Evolutionary conservation across 2,888 invertebrate genomes (phyloP), one percentile per base, ranked within the genome.

Genomic region (Copidosoma aretas): DNA sequence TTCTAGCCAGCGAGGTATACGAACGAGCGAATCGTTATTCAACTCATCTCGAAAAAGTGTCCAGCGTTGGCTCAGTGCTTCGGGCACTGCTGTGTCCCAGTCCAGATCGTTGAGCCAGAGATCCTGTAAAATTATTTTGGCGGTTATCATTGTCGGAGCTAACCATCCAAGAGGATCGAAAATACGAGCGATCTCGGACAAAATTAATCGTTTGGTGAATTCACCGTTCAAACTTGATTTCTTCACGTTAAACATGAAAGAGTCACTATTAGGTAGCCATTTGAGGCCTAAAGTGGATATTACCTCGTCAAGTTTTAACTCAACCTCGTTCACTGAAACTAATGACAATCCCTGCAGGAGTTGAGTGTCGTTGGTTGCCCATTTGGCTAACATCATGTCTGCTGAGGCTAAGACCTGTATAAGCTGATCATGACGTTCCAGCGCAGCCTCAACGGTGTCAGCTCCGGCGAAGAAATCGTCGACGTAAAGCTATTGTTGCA

Each of bases 381-480:
- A 51, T n/a, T 51, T 51, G 17, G 12, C 19, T n/a, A 51, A 19
- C 8, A 8, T 8, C n/a, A 17, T n/a, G 5, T 19, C 10, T 12
- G n/a, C 51, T 51, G 51, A 12, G 5, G 10, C 10, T 8, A 51
- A 19, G 8, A 51, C 5, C 17, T 51, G 10, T 8, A 51, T n/a
- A 8, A 51, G 51, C 19, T 51, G 51, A 5, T 51, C 19, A n/a
- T 17, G 17, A n/a, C 17, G 17, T 12, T 8, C 17, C 8, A n/a
- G n/a, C n/a, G n/a, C n/a, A n/a, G n/a, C n/a, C n/a, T n/a, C n/a
- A n/a, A n/a, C n/a, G n/a, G n/a, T 5, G 10, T 8, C 21, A 19
- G 49, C 25, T 4, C 69, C 69, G 21, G 61, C 60, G 17, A 62
- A 67, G 1, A 56, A n/a, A 22, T 71, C 66, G 32, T 72, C 64